These are phyloP conservation scores for Athalia circularis DNA, from an alignment of 2,888 invertebrate genomes.

Conservation along the genomic window DNA sequence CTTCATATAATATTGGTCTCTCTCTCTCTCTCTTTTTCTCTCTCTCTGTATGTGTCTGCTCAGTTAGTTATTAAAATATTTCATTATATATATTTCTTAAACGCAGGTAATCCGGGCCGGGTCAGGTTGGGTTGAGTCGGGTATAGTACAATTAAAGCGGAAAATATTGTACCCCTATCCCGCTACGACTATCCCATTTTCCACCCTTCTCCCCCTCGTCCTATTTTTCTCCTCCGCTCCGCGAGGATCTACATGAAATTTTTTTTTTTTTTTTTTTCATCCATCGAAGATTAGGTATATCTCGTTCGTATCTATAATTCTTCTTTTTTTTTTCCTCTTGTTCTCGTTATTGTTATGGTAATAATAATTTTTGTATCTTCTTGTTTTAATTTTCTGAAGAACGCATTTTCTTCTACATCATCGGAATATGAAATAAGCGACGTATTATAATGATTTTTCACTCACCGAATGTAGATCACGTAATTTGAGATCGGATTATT, in stretches of 20 bases:
- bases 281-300: too few species aligned
- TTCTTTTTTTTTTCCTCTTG: neutral
- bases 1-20: neutral
- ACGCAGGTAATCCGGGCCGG: neutral
- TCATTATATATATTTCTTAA: slow-evolving; percentile 36
- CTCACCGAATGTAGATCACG: slow-evolving; percentile 85
- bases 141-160: slow-evolving; percentile 34
- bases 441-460: too few species aligned
- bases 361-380: neutral
- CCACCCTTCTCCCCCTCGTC: neutral
- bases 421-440: too few species aligned
- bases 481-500: slow-evolving; percentile 83
- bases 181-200: too few species aligned
- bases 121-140: neutral
- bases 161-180: neutral
- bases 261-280: neutral
- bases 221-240: neutral
- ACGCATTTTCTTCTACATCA: too few species aligned
- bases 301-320: too few species aligned
- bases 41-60: neutral
- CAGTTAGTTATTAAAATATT: slow-evolving; percentile 38
- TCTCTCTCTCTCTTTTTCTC: neutral
- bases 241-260: neutral
- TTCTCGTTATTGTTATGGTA: neutral
- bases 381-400: too few species aligned